Base-by-base conservation (phyloP, 1,140 invertebrate species). In the Pissodes strobi region DNA sequence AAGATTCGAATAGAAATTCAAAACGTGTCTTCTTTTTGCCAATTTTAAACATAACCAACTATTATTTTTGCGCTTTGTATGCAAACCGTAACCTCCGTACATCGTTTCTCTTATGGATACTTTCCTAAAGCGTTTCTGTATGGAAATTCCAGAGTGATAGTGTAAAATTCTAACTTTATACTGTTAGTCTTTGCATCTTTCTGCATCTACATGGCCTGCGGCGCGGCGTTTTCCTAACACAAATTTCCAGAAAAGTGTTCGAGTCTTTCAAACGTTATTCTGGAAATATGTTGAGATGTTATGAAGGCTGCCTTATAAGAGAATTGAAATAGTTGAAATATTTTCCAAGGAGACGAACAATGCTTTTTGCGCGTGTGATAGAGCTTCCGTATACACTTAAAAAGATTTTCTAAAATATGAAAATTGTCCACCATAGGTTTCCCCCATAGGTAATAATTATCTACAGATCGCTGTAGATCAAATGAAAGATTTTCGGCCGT, bases 141-240 rank as follows among this genome's bases (percentile, higher is more conserved):
- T 51, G 58, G 46, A 51, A 61, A 61, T 61, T 61, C 45, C 46
- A 41, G 38, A 34, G 30, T 61, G 45, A 61, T 61, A 61, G 46
- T 61, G 58, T 61, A 61, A 61, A 61, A 61, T 61, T 61, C 46
- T 61, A 41, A 61, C 58, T 61, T 61, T 61, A 61, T 61, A 41
- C 58, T 61, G 45, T 61, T 51, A 49, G 58, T 61, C 58, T 49
- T 61, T 61, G 34, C 48, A 45, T 61, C 45, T 39, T 48, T 34
- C 56, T 41, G 56, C 56, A 61, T 61, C n/a, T 46, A 51, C 34
- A 61, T 39, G 10, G 58, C 46, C 58, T 10, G n/a, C n/a, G n/a
- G n/a, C 30, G 25, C 12, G 48, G 58, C 45, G 46, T 61, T 61
- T 51, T 49, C 45, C 46, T 61, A 61, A 61, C 46, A 61, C 37